Conservation (phyloP, 1,140 invertebrate genomes). For the Polypedilum vanderplanki region DNA sequence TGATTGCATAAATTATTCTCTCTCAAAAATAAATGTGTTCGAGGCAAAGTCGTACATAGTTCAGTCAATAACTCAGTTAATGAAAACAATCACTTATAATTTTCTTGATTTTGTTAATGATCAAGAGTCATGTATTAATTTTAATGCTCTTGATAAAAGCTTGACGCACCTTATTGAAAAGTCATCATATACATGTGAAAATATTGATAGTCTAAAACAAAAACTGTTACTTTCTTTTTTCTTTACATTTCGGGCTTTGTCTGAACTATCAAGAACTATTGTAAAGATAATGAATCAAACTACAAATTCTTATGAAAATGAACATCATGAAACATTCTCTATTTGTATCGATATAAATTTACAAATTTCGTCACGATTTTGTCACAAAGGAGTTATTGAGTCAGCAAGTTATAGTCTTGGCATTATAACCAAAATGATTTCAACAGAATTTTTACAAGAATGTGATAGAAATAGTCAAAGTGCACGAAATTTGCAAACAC, state of each 20-base stretch:
- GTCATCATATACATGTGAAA: not conserved
- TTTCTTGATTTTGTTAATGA: constrained; percentile 1
- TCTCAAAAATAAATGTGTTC: not conserved
- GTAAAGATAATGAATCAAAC: not conserved
- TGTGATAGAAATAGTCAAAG: not conserved
- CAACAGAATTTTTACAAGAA: not conserved
- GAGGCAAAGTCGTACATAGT: not conserved
- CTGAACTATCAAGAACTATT: not conserved
- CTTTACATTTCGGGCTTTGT: not conserved
- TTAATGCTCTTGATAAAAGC: not conserved
- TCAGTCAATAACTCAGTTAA: not conserved
- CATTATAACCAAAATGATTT: not conserved
- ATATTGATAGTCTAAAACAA: not conserved
- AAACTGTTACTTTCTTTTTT: not conserved
- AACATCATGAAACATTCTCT: not conserved
- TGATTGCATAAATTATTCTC: not conserved
- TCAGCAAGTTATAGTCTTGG: not conserved
- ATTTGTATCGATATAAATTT: not conserved
- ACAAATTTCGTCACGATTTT: not conserved
- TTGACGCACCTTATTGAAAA: not conserved
- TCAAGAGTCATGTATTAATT: not conserved
- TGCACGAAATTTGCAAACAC: not conserved
- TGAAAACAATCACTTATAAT: not conserved
- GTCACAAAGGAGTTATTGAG: constrained; percentile 21
- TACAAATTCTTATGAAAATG: not conserved